Evolutionary conservation across 2,888 invertebrate species (phyloP).

Genomic region (Capitulum mitella): DNA sequence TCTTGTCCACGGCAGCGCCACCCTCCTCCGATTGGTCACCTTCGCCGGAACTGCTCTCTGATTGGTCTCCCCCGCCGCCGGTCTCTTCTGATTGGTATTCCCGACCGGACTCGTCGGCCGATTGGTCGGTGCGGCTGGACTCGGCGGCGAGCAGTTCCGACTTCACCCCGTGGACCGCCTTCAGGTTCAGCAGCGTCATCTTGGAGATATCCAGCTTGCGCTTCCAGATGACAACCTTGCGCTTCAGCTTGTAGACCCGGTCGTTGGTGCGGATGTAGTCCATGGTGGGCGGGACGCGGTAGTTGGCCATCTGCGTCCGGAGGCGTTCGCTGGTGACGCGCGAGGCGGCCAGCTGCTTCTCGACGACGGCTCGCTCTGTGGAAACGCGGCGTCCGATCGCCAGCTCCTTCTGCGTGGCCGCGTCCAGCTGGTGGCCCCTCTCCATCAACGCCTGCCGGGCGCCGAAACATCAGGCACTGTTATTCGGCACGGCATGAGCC

Average conservation of each 20-base stretch:
- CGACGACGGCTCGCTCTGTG: not conserved
- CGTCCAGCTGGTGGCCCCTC: not conserved
- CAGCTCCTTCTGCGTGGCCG: not conserved
- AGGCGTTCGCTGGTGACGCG: not conserved
- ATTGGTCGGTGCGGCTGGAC: not conserved
- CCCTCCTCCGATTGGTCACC: not conserved
- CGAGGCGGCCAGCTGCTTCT: not conserved
- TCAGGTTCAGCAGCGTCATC: conserved; percentile 10
- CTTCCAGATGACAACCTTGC: conserved; percentile 4
- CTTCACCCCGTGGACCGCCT: not conserved
- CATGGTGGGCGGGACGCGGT: conserved; percentile 4
- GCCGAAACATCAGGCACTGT: too few relatives aligned
- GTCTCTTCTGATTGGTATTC: not conserved
- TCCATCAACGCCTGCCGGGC: not conserved
- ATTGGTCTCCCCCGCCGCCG: not conserved
- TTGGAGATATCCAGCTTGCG: conserved; percentile 14
- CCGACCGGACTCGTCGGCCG: not conserved
- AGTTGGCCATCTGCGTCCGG: not conserved
- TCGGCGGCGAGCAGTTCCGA: not conserved
- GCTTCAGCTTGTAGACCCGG: conserved; percentile 23
- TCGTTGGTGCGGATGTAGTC: conserved; percentile 19
- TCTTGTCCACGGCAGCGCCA: not conserved
- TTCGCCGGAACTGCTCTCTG: not conserved
- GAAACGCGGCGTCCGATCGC: not conserved
- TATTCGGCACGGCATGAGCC: too few relatives aligned